Base-by-base conservation (phyloP, 2,113 vertebrate species). In the Sinocyclocheilus anophthalmus region DNA sequence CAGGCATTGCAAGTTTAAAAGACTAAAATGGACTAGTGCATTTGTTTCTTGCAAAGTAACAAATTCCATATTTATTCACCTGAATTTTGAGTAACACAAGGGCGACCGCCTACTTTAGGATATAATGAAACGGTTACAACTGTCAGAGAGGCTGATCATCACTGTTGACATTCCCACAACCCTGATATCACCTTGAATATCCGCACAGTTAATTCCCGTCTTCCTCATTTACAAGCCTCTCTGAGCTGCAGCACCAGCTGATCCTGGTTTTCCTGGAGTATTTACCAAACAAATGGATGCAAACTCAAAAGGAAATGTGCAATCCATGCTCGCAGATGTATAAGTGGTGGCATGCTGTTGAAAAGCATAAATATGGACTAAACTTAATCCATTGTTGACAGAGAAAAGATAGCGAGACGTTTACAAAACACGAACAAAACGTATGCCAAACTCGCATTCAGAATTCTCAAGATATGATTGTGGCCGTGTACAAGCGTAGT, bases 401-500 rank as follows among this genome's bases (percentile, higher is more conserved):
- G 78, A 93, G 92, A 88, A 85, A 91, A 93, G 94, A 93, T 92
- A 92, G 81, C 87, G 22, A 33, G 79, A 48, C 39, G 89, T 94
- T 94, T 94, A 93, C 93, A 92, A 90, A 92, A 93, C 92, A 94
- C 87, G 1, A 16, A 45, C 18, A 13, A 93, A 70, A 26, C 67
- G 73, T 2, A 5, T 55, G 76, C 50, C 16, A 73, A 59, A 63
- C 87, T 61, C 73, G 70, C 85, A 33, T 85, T 42, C 20, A 61
- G 37, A 57, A 77, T 77, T 77, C 7, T 16, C 33, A 24, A 55
- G 76, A 55, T 77, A 55, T 2, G 24, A 22, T 24, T 50, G 9
- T 63, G 37, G 4, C n/a, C 10, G n/a, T 53, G n/a, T 48, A 24
- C 18, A 61, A 42, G 39, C 37, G 2, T 12, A 22, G 9, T 59